These are phyloP conservation scores for Alouatta palliata DNA, from an alignment of 2,113 vertebrate genomes.

Conservation along the genomic window DNA sequence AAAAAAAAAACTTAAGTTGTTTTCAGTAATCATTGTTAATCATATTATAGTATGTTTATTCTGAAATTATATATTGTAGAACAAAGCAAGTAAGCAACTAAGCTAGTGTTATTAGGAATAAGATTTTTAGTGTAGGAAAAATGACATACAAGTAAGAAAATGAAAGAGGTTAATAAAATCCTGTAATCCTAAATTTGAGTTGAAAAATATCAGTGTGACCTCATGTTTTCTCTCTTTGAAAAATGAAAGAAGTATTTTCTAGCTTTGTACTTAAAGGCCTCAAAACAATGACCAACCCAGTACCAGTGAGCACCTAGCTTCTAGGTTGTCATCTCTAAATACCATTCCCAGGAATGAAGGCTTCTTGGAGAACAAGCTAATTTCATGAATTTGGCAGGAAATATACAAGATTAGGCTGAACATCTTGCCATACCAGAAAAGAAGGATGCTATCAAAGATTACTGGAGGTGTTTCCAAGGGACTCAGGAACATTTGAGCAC, in stretches of 20 bases:
- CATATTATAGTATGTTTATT: not conserved
- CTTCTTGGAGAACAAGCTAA: not conserved
- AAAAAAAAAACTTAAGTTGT: not conserved
- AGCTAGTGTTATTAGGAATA: conserved; percentile 4
- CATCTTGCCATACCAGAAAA: not conserved
- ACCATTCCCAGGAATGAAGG: not conserved
- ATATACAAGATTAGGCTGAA: not conserved
- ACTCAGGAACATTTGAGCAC: not conserved
- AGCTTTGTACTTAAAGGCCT: not conserved
- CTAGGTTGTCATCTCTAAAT: not conserved
- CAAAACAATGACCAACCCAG: not conserved
- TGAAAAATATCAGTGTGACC: not conserved
- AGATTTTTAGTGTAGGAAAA: conserved; percentile 32
- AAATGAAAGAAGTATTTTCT: not conserved
- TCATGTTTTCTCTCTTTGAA: conserved; percentile 41
- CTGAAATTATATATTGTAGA: not conserved
- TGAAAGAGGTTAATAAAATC: not conserved
- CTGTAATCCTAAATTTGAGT: conserved; percentile 8
- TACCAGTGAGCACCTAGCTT: not conserved
- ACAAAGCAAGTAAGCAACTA: conserved; percentile 19
- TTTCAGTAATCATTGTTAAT: conserved; percentile 11
- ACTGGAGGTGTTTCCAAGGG: not conserved
- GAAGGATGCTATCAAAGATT: not conserved
- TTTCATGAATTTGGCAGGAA: not conserved
- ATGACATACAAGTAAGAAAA: not conserved